phyloP scores from a whole-genome alignment of 2,888 invertebrate genomes.

The Brassicogethes aeneus region DNA sequence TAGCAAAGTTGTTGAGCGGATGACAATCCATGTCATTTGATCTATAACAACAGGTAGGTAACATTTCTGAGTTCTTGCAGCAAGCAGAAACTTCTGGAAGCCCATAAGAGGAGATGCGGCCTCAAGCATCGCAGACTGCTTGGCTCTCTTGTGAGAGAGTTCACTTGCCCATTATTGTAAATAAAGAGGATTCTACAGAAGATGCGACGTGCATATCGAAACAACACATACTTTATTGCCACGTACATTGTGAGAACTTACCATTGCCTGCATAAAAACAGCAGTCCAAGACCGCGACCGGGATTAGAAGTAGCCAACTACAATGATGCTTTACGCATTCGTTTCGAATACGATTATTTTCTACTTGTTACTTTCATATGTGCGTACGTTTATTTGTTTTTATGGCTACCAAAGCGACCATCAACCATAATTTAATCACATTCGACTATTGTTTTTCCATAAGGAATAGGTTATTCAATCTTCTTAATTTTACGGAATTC shows the following conservation, averaged over 20 bases:
- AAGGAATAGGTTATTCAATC: too few relatives aligned
- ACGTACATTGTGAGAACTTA: slow-evolving; percentile 36
- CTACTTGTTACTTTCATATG: neutral
- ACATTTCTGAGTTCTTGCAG: slow-evolving; percentile 24
- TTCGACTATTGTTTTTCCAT: neutral
- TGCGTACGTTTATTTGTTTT: neutral
- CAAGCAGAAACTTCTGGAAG: slow-evolving; percentile 28
- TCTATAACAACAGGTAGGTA: slow-evolving; percentile 27
- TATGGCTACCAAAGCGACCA: neutral
- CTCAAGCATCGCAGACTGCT: slow-evolving; percentile 34
- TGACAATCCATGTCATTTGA: slow-evolving; percentile 25
- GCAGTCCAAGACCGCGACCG: slow-evolving; percentile 13
- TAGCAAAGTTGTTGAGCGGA: slow-evolving; percentile 15
- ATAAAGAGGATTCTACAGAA: slow-evolving; percentile 36
- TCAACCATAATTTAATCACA: neutral
- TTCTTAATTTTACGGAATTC: too few relatives aligned
- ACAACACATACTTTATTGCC: slow-evolving; percentile 34
- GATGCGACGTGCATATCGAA: slow-evolving; percentile 39
- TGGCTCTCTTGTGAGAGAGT: slow-evolving; percentile 39
- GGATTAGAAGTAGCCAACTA: slow-evolving; percentile 11
- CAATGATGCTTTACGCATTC: slow-evolving; percentile 21
- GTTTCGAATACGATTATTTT: slow-evolving; percentile 16
- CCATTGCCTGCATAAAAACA: slow-evolving; percentile 26
- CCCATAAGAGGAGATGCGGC: slow-evolving; percentile 33
- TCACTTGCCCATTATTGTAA: slow-evolving; percentile 35